Base-by-base conservation (phyloP, 1,140 invertebrate genomes). In the Heliconius congener region DNA sequence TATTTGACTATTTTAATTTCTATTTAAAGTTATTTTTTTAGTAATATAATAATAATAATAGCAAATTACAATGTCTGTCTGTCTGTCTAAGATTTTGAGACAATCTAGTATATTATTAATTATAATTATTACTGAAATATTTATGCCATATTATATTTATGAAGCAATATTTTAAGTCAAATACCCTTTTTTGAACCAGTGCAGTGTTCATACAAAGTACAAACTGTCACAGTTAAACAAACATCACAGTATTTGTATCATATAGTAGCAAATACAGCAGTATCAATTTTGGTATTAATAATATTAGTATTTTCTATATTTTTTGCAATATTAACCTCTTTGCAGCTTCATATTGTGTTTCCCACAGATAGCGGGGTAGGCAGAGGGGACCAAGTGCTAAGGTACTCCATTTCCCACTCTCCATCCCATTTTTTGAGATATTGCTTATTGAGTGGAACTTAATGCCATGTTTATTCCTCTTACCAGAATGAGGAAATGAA, bases 141-240 rank as follows among this genome's bases (percentile, higher is more conserved):
- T 72, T 72, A 72, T 72, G 30, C n/a, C 37, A 72, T 39, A 72
- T 72, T 39, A 72, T 39, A 72, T 72, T 27, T 27, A 18, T 72
- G 13, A 71, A 19, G 18, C 27, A 71, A 34, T 9, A 3, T 34
- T 18, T 19, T 13, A 42, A 39, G 71, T 72, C 71, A 72, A 72
- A 72, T 72, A 72, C 71, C 71, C 71, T 72, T 19, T 46, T 81
- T 85, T 82, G 76, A 87, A 88, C 84, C 85, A 87, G 86, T 89
- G 88, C 85, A 86, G 86, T 89, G 88, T 88, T 90, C 88, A 90
- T 85, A 82, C 79, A 83, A 88, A 91, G 90, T 93, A 91, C 91
- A 93, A 93, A 90, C 84, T 71, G 78, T 85, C 80, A 83, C 83
- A 82, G 76, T 76, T 82, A 79, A 84, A 72, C 73, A 85, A 46